These are phyloP conservation scores for Ciconia stormi DNA, from an alignment of 2,113 vertebrate genomes.

Conservation along the genomic window DNA sequence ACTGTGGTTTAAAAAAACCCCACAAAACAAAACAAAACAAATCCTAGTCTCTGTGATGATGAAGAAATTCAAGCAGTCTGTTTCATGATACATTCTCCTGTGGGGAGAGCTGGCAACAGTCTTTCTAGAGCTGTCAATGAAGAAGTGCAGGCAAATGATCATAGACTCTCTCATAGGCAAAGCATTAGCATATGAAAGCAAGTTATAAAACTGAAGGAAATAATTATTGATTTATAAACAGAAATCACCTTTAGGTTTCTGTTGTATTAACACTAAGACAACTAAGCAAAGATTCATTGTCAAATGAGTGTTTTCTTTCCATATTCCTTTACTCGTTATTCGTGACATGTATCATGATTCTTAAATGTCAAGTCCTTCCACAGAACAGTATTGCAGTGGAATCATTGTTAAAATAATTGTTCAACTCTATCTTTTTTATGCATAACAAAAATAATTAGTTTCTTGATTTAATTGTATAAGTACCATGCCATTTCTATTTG, in stretches of 20 bases:
- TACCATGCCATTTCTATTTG: neutral
- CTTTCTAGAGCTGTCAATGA: neutral
- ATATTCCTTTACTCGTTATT: neutral
- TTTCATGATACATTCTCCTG: neutral
- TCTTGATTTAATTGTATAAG: neutral
- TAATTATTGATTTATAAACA: neutral
- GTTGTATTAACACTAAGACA: neutral
- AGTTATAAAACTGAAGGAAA: neutral
- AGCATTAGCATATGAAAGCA: neutral
- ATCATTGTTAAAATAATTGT: neutral
- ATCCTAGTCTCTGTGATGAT: neutral
- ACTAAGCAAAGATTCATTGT: neutral
- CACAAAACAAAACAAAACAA: neutral
- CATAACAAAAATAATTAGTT: neutral
- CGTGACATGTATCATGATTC: neutral
- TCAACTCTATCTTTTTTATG: neutral
- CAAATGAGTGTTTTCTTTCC: neutral
- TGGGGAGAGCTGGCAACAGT: neutral
- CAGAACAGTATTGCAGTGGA: neutral
- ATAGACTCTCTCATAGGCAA: neutral
- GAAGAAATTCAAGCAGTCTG: neutral
- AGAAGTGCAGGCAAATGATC: neutral
- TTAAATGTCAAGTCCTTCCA: neutral
- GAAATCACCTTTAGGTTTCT: neutral
- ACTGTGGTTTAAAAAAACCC: rapidly evolving